These are phyloP conservation scores for Coreius guichenoti DNA, from an alignment of 2,797 vertebrate genomes.

Conservation along the genomic window DNA sequence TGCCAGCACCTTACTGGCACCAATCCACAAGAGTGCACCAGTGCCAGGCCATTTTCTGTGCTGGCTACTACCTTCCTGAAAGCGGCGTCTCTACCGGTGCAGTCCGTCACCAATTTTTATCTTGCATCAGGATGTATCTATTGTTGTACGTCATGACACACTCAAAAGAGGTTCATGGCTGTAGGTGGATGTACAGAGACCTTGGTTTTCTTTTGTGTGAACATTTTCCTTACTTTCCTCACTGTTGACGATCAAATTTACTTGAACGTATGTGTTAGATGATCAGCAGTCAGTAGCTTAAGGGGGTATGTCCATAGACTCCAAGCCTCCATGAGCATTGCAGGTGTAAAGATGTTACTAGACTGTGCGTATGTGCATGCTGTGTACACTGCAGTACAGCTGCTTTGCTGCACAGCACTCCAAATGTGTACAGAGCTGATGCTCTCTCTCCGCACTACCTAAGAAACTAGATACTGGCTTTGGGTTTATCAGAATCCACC, in stretches of 20 bases:
- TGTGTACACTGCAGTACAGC: constrained; percentile 61
- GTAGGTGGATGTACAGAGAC: neutral
- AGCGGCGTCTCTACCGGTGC: neutral
- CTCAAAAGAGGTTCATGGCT: neutral
- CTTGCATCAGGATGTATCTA: neutral
- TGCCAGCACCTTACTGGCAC: constrained; percentile 60
- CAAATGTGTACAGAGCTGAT: constrained; percentile 53
- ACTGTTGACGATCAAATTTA: neutral
- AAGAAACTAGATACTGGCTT: constrained; percentile 66
- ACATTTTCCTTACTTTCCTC: neutral
- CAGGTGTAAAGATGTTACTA: constrained; percentile 29
- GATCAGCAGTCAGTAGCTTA: neutral
- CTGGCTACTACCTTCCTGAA: neutral
- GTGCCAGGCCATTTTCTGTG: neutral
- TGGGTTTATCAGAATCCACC: constrained; percentile 69
- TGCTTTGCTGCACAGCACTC: constrained; percentile 53
- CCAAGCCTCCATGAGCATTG: neutral
- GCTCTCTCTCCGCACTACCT: constrained; percentile 56
- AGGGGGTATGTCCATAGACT: neutral
- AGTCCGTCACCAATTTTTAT: constrained; percentile 1
- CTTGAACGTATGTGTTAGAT: neutral
- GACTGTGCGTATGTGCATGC: constrained; percentile 28
- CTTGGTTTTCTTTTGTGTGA: neutral
- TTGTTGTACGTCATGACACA: neutral
- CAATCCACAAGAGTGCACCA: neutral